phyloP scores from a whole-genome alignment of 1,140 invertebrate species.

The Drosophila nannoptera region DNA sequence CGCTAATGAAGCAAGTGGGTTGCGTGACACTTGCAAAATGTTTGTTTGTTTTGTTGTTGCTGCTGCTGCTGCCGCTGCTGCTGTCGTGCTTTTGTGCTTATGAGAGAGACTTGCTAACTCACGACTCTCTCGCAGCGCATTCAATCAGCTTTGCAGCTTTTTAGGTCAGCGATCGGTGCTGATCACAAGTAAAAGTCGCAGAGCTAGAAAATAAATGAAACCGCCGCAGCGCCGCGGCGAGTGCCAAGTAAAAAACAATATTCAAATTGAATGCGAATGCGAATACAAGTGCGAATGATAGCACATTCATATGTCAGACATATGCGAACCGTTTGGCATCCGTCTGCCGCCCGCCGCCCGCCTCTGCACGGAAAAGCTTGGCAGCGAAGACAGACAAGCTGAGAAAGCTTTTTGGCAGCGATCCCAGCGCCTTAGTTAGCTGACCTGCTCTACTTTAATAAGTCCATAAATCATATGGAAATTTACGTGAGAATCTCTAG shows the following conservation, averaged over 20 bases:
- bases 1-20: conserved; percentile 43
- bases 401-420: conserved; percentile 44
- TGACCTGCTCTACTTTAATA: conserved; percentile 69
- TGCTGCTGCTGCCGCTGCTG: too few species aligned
- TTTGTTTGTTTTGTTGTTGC: conserved; percentile 28
- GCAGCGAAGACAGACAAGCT: conserved; percentile 7
- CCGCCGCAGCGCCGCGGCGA: conserved; percentile 29
- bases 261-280: conserved; percentile 64
- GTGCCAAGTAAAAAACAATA: conserved; percentile 67
- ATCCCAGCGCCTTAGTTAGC: conserved; percentile 20
- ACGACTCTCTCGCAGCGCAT: conserved; percentile 45
- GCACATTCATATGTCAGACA: conserved; percentile 47
- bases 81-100: conserved; percentile 17
- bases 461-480: conserved; percentile 73
- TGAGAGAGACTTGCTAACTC: conserved; percentile 17
- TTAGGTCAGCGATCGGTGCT: conserved; percentile 63
- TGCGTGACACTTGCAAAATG: conserved; percentile 65
- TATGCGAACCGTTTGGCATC: conserved; percentile 3
- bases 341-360: conserved; percentile 1
- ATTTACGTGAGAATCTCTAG: conserved; percentile 65
- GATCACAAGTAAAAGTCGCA: conserved; percentile 70
- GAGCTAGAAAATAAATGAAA: conserved; percentile 65
- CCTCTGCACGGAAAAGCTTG: conserved; percentile 28
- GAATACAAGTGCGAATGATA: conserved; percentile 27
- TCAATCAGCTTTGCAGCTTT: conserved; percentile 67